These are phyloP conservation scores for Pogonomyrmex californicus DNA, from an alignment of 1,140 invertebrate genomes.

Conservation along the genomic window DNA sequence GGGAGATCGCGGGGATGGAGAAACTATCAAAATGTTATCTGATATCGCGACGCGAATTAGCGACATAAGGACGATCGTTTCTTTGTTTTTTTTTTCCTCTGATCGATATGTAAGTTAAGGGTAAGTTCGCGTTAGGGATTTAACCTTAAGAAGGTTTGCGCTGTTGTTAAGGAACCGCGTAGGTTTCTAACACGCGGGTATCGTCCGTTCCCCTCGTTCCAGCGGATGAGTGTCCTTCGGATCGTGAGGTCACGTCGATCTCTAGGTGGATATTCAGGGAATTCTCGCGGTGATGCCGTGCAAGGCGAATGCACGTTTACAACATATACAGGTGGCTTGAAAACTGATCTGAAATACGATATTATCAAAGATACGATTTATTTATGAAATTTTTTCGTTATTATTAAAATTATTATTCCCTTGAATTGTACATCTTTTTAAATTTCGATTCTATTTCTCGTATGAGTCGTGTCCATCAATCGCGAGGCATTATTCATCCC, in stretches of 20 bases:
- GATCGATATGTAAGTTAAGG: slow-evolving; percentile 22
- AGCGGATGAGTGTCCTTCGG: slow-evolving; percentile 45
- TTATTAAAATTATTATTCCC: too few species aligned
- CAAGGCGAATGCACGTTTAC: neutral
- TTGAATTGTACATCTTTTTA: neutral
- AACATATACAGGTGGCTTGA: neutral
- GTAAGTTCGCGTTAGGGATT: slow-evolving; percentile 41
- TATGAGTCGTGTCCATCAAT: neutral
- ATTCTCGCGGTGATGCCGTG: slow-evolving; percentile 15
- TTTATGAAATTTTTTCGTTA: neutral
- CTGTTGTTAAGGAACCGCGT: slow-evolving; percentile 51
- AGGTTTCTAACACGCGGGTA: slow-evolving; percentile 52
- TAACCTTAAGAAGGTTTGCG: slow-evolving; percentile 47
- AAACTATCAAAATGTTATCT: slow-evolving; percentile 51
- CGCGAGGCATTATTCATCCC: neutral
- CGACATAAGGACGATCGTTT: slow-evolving; percentile 35
- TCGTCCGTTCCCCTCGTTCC: slow-evolving; percentile 39
- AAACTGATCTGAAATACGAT: neutral
- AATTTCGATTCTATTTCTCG: slow-evolving; percentile 23
- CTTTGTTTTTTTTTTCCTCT: neutral
- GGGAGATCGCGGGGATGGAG: slow-evolving; percentile 19
- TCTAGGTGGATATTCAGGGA: neutral
- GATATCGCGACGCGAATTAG: slow-evolving; percentile 26
- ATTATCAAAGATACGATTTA: neutral
- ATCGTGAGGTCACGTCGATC: slow-evolving; percentile 4